Evolutionary conservation across 2,113 vertebrate species (phyloP).

Genomic region (Laticauda colubrina): DNA sequence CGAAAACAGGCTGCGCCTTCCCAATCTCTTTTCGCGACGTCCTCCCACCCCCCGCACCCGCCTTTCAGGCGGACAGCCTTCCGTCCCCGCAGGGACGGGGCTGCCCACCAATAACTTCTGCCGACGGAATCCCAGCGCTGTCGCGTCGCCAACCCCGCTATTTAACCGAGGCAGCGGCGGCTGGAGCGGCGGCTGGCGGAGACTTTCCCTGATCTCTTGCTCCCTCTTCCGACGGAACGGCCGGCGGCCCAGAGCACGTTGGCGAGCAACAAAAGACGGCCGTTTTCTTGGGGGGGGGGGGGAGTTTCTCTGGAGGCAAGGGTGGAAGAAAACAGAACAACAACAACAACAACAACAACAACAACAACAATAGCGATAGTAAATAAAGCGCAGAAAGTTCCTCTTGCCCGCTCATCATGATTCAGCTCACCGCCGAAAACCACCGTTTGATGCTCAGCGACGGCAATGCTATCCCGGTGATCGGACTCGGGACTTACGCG

Average conservation of each 20-base stretch:
- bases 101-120: not conserved
- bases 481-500: conserved; percentile 87
- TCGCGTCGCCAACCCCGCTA: not conserved
- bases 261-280: not conserved
- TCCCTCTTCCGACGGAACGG: conserved; percentile 23
- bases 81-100: not conserved
- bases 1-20: not conserved
- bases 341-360: too few relatives aligned
- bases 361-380: rapidly evolving
- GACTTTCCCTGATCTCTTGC: conserved; percentile 19
- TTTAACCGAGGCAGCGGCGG: not conserved
- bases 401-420: conserved; percentile 42
- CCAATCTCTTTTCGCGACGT: not conserved
- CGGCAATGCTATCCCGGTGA: conserved; percentile 82
- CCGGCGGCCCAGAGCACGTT: not conserved
- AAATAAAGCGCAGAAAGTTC: not conserved
- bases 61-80: not conserved
- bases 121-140: not conserved
- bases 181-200: too few relatives aligned
- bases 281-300: too few relatives aligned
- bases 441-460: conserved; percentile 81
- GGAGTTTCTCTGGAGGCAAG: not conserved
- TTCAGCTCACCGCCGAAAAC: conserved; percentile 69
- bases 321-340: too few relatives aligned
- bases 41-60: not conserved